These are phyloP conservation scores for Cephalopachus bancanus DNA, from an alignment of 2,797 vertebrate species.

Conservation along the genomic window DNA sequence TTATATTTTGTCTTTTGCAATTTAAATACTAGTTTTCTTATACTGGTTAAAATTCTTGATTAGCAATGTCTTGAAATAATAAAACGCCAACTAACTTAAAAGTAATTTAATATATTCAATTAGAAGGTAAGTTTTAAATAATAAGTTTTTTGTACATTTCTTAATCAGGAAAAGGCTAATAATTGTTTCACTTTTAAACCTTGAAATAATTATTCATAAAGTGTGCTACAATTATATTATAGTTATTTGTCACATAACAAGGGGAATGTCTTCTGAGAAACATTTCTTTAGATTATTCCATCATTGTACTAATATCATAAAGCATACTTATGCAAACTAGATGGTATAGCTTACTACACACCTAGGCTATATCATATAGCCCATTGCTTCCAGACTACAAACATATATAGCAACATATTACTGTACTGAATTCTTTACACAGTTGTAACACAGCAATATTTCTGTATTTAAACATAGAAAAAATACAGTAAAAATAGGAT, in stretches of 20 bases:
- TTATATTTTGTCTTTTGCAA: conserved; percentile 5
- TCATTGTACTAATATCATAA: not conserved
- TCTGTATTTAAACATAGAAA: not conserved
- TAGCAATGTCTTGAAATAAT: not conserved
- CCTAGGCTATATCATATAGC: not conserved
- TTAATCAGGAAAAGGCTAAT: not conserved
- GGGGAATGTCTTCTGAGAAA: not conserved
- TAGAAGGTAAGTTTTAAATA: not conserved
- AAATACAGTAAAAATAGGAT: not conserved
- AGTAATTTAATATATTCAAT: not conserved
- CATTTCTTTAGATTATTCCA: not conserved
- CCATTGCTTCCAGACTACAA: too few relatives aligned
- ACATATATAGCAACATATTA: not conserved
- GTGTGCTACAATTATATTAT: not conserved
- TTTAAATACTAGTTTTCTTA: conserved; percentile 22
- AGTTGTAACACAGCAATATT: not conserved
- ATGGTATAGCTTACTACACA: not conserved
- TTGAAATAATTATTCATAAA: not conserved
- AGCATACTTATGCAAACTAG: not conserved
- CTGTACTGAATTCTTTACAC: not conserved
- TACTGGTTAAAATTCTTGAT: conserved; percentile 50
- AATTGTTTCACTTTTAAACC: not conserved
- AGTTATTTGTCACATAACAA: not conserved
- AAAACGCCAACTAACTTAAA: not conserved
- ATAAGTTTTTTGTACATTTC: not conserved